phyloP scores from a whole-genome alignment of 2,113 vertebrate genomes.

The Leucoraja erinaceus region DNA sequence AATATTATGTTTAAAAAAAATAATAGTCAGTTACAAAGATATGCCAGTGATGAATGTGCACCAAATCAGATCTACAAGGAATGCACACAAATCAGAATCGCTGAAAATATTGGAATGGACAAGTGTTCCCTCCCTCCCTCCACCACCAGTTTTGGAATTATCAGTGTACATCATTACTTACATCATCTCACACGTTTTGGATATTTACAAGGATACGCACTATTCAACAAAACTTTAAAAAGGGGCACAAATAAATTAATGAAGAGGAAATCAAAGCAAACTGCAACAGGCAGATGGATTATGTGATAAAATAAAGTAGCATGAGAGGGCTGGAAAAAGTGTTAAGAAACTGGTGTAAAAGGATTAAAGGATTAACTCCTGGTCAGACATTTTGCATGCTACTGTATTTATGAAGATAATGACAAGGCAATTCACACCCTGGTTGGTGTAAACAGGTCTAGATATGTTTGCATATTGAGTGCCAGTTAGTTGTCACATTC shows the following conservation, averaged over 20 bases:
- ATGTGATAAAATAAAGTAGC: slow-evolving; percentile 32
- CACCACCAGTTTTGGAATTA: not conserved
- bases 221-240: slow-evolving; percentile 1
- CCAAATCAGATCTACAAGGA: not conserved
- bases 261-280: slow-evolving; percentile 35
- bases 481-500: not conserved
- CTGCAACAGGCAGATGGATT: slow-evolving; percentile 19
- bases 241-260: slow-evolving; percentile 1
- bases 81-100: not conserved
- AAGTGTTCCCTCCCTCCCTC: too few relatives aligned
- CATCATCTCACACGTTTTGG: slow-evolving; percentile 15
- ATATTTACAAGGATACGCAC: not conserved
- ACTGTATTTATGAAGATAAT: slow-evolving; percentile 33
- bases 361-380: slow-evolving; percentile 38
- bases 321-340: slow-evolving; percentile 1
- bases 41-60: not conserved
- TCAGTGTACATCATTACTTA: not conserved
- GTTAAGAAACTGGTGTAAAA: slow-evolving; percentile 35
- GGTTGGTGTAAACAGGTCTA: slow-evolving; percentile 33
- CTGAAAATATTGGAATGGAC: not conserved
- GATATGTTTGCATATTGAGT: slow-evolving; percentile 35
- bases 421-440: slow-evolving; percentile 36
- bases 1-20: not conserved
- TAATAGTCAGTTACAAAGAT: not conserved
- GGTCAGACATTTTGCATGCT: slow-evolving; percentile 35